A percentile compares a stretch with the other conserved stretches of the same genome.
Conservation (phyloP, 2,888 invertebrate species). For the Metellina segmentata region DNA sequence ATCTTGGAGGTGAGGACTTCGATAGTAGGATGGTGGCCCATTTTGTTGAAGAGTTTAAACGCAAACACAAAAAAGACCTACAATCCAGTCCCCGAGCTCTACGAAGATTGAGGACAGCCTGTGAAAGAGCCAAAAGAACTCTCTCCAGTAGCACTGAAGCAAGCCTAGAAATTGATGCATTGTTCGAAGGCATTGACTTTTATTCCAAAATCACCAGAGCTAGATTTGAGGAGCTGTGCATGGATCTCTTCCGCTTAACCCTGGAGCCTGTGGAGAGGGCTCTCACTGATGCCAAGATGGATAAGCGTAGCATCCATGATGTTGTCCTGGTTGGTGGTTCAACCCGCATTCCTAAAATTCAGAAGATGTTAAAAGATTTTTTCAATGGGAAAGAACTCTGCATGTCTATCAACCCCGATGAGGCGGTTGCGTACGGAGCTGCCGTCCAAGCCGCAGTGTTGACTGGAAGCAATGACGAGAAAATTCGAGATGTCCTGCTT, state of each 20-base stretch:
- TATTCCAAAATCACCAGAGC: slow-evolving; percentile 81
- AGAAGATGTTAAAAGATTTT: slow-evolving; percentile 87
- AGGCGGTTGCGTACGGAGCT: slow-evolving; percentile 90
- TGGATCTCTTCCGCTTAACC: slow-evolving; percentile 87
- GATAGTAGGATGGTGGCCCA: slow-evolving; percentile 84
- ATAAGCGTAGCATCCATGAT: slow-evolving; percentile 88
- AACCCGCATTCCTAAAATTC: slow-evolving; percentile 90
- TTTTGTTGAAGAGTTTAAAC: slow-evolving; percentile 88
- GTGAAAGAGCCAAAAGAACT: slow-evolving; percentile 89
- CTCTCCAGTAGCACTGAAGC: slow-evolving; percentile 89
- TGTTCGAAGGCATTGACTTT: slow-evolving; percentile 78
- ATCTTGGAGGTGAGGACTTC: slow-evolving; percentile 87
- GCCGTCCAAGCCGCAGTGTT: slow-evolving; percentile 88
- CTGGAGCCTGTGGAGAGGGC: slow-evolving; percentile 90
- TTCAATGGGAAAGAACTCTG: slow-evolving; percentile 88
- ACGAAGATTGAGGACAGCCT: slow-evolving; percentile 85
- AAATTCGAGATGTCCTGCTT: too few relatives aligned
- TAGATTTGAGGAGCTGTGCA: slow-evolving; percentile 88
- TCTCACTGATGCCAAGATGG: slow-evolving; percentile 88
- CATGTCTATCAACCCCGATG: slow-evolving; percentile 89
- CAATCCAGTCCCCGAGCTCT: slow-evolving; percentile 77
- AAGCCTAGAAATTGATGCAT: slow-evolving; percentile 77
- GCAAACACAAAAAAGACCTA: slow-evolving; percentile 84
- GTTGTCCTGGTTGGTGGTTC: slow-evolving; percentile 91
- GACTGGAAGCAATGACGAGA: slow-evolving; percentile 81